These are phyloP conservation scores for Sinelater perroti DNA, from an alignment of 2,888 invertebrate genomes.

Conservation along the genomic window DNA sequence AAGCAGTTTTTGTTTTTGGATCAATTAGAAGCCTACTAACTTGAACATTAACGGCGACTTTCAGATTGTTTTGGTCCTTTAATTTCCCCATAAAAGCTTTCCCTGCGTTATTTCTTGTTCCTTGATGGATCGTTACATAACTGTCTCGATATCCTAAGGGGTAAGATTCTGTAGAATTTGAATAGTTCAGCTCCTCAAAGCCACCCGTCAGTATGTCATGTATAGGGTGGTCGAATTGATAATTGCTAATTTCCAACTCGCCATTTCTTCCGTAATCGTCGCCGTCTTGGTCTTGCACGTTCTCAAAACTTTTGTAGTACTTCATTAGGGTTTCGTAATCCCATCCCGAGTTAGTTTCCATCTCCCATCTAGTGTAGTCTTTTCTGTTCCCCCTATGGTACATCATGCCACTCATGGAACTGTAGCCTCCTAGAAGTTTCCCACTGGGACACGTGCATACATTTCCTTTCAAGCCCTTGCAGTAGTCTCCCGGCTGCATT, in stretches of 20 bases:
- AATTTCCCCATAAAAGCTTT: constrained; percentile 81
- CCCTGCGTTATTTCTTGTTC: constrained; percentile 70
- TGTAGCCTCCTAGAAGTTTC: constrained; percentile 89
- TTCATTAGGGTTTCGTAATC: constrained; percentile 79
- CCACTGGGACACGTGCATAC: constrained; percentile 92
- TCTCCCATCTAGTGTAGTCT: constrained; percentile 92
- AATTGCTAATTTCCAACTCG: constrained; percentile 65
- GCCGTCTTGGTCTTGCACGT: constrained; percentile 78
- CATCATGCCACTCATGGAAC: constrained; percentile 91
- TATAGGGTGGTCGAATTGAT: constrained; percentile 13
- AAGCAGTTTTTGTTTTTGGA: constrained; percentile 45
- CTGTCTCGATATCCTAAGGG: constrained; percentile 54
- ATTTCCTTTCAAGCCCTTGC: constrained; percentile 84
- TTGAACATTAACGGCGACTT: constrained; percentile 70
- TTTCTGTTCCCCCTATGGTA: constrained; percentile 88
- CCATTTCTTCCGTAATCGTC: constrained; percentile 67
- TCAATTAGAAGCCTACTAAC: constrained; percentile 62
- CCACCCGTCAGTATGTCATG: constrained; percentile 36
- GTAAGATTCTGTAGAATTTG: constrained; percentile 68
- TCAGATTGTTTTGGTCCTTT: constrained; percentile 74
- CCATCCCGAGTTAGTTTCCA: constrained; percentile 89
- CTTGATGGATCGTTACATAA: constrained; percentile 50
- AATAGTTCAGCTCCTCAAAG: constrained; percentile 42
- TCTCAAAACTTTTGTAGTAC: constrained; percentile 92
- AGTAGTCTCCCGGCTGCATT: too few species aligned